These are phyloP conservation scores for Poeciliopsis turrubarensis DNA, from an alignment of 2,113 vertebrate species.

Conservation along the genomic window DNA sequence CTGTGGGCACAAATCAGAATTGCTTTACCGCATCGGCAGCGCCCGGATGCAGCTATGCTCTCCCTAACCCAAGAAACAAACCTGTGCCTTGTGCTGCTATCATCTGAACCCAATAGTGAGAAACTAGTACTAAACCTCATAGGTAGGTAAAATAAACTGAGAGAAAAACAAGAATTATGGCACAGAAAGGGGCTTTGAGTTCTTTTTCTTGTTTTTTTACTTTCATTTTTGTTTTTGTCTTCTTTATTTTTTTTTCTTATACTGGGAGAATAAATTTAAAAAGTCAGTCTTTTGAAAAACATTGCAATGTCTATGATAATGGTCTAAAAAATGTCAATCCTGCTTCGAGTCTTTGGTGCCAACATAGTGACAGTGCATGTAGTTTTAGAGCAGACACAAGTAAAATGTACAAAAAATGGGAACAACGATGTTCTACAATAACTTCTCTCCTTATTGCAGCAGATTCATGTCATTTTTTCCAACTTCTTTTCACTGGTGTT, in stretches of 20 bases:
- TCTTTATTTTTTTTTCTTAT: not conserved
- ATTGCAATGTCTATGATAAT: not conserved
- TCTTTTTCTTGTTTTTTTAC: not conserved
- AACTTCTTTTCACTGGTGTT: not conserved
- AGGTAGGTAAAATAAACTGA: conserved; percentile 2
- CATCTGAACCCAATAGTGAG: conserved; percentile 42
- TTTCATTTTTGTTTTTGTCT: not conserved
- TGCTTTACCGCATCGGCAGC: conserved; percentile 83
- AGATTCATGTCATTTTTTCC: too few species aligned
- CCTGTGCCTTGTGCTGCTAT: conserved; percentile 40
- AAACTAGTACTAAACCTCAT: conserved; percentile 7
- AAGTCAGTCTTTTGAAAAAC: not conserved
- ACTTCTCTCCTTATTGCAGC: too few species aligned
- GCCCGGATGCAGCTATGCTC: conserved; percentile 48
- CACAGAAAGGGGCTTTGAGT: not conserved
- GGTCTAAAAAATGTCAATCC: not conserved
- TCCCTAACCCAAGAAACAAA: conserved; percentile 54
- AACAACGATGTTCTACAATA: too few species aligned
- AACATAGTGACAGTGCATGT: not conserved
- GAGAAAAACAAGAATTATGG: not conserved
- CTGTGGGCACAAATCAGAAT: conserved; percentile 91
- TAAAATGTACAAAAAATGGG: not conserved
- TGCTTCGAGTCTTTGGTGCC: not conserved
- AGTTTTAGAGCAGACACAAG: not conserved
- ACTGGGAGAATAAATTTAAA: not conserved